These are phyloP conservation scores for Eupithecia subfuscata DNA, from an alignment of 2,888 invertebrate genomes.

Conservation along the genomic window DNA sequence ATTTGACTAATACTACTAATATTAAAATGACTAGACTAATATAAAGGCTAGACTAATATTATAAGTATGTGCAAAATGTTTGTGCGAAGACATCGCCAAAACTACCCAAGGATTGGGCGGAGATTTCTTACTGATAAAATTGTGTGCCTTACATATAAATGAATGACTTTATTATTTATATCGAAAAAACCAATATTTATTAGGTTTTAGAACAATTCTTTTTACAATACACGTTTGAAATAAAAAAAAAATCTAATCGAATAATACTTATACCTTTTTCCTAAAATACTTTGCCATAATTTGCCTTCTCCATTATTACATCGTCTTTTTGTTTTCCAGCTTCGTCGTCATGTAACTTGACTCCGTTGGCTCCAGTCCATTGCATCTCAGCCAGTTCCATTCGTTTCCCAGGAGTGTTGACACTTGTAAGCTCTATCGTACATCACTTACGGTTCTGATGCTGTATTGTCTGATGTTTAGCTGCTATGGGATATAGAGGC, in stretches of 20 bases:
- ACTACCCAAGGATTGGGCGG: not conserved
- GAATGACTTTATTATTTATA: not conserved
- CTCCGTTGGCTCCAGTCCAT: conserved; percentile 68
- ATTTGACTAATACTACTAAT: too few species aligned
- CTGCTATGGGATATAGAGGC: not conserved
- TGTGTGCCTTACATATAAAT: not conserved
- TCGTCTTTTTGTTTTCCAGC: conserved; percentile 38
- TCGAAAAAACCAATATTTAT: not conserved
- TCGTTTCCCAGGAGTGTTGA: conserved; percentile 70
- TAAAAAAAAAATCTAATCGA: not conserved
- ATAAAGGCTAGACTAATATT: too few species aligned
- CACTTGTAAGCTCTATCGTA: conserved; percentile 48
- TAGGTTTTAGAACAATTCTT: too few species aligned
- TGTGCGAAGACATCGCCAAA: not conserved
- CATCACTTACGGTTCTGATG: conserved; percentile 28
- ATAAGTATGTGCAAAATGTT: too few species aligned
- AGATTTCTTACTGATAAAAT: not conserved
- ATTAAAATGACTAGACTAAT: too few species aligned
- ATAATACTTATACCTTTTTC: not conserved
- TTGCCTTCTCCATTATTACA: conserved; percentile 48
- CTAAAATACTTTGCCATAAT: not conserved
- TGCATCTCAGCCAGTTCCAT: conserved; percentile 65
- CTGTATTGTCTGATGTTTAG: not conserved
- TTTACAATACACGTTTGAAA: too few species aligned
- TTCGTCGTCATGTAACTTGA: conserved; percentile 66